A percentile compares a stretch with the other conserved stretches of the same genome.
These are phyloP conservation scores for Furcula furcula DNA, from an alignment of 2,888 invertebrate species.

Conservation along the genomic window DNA sequence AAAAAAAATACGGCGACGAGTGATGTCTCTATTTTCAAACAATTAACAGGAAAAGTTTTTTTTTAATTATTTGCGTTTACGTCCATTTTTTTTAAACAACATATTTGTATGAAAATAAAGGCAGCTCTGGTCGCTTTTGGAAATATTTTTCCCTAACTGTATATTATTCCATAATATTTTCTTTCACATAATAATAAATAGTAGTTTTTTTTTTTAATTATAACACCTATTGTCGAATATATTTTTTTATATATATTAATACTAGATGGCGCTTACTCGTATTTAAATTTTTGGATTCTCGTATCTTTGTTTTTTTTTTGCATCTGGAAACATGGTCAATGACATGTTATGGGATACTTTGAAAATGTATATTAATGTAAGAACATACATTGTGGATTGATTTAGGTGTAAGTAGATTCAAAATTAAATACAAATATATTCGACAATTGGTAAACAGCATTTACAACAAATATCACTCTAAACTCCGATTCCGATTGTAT, in stretches of 20 bases:
- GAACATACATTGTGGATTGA: too few species aligned
- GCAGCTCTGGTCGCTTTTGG: constrained; percentile 13
- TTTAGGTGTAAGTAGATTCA: too few species aligned
- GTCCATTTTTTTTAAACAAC: constrained; percentile 1
- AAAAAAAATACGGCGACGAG: constrained; percentile 18
- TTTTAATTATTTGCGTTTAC: not conserved
- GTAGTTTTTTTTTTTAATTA: constrained; percentile 38
- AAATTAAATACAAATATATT: constrained; percentile 17
- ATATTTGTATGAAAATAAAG: constrained; percentile 27
- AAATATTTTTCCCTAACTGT: constrained; percentile 21
- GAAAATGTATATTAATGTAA: too few species aligned
- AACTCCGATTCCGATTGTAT: too few species aligned
- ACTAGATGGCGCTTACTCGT: constrained; percentile 6
- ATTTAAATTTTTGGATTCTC: too few species aligned
- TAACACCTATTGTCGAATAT: constrained; percentile 22
- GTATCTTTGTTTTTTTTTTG: too few species aligned
- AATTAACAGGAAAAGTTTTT: constrained; percentile 9
- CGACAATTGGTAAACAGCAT: constrained; percentile 19
- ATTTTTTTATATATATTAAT: constrained; percentile 13
- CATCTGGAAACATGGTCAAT: too few species aligned
- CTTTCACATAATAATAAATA: constrained; percentile 36
- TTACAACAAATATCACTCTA: constrained; percentile 19
- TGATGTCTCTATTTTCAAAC: constrained; percentile 27
- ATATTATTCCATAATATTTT: constrained; percentile 42
- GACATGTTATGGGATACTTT: too few species aligned